Conservation (phyloP, 2,797 vertebrate genomes). For the Pseudochaenichthys georgianus region DNA sequence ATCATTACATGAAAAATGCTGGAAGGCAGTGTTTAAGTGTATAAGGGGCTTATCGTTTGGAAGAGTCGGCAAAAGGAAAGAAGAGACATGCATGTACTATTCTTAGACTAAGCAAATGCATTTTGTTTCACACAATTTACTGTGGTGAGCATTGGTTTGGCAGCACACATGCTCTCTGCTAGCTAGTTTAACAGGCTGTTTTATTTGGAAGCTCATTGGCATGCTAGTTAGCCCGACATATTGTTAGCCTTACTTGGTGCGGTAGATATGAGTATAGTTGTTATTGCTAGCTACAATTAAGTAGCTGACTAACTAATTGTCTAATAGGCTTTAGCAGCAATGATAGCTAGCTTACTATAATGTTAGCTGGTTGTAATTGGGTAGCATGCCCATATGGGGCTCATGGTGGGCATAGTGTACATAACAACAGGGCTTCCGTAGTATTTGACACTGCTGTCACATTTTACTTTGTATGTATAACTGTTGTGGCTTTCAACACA, state of each 20-base stretch:
- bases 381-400: not conserved
- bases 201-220: not conserved
- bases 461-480: not conserved
- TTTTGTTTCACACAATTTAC: not conserved
- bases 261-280: no score
- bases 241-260: not conserved
- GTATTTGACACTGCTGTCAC: not conserved
- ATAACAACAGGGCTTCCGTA: not conserved
- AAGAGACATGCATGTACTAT: not conserved
- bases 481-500: not conserved
- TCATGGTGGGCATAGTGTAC: no score
- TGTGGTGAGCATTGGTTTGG: not conserved
- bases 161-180: not conserved
- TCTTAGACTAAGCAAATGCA: not conserved
- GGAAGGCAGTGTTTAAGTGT: not conserved
- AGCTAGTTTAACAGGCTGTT: not conserved
- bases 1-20: conserved; percentile 15
- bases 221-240: not conserved
- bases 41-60: not conserved
- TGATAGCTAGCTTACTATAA: not conserved
- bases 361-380: not conserved
- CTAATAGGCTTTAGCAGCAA: not conserved
- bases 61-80: not conserved
- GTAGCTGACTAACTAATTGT: not conserved
- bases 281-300: not conserved